Evolutionary conservation across 2,113 vertebrate species (phyloP).

Genomic region (Pachyramphus minor): DNA sequence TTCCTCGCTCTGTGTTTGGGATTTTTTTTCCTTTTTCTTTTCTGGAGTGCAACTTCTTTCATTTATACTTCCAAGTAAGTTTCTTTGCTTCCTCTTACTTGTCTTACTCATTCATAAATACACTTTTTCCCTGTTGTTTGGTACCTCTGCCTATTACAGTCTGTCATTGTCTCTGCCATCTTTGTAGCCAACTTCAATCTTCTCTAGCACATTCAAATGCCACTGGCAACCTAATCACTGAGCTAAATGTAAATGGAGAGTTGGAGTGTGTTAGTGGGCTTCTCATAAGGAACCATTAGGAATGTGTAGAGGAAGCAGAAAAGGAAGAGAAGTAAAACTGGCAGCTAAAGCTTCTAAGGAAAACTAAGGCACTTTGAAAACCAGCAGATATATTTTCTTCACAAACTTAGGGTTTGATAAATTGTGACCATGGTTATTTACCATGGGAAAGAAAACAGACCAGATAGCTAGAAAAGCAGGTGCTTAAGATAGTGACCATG

Average conservation of each 20-base stretch:
- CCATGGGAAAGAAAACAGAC: neutral
- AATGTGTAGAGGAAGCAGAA: neutral
- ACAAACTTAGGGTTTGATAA: neutral
- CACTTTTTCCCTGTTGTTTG: neutral
- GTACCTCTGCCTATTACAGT: neutral
- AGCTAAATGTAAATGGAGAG: neutral
- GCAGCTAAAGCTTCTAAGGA: neutral
- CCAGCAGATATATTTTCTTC: neutral
- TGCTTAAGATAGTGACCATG: neutral
- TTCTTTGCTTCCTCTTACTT: neutral
- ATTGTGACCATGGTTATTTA: neutral
- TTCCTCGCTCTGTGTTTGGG: neutral
- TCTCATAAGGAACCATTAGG: neutral
- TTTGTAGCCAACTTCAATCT: neutral
- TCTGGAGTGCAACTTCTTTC: neutral
- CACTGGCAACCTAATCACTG: neutral
- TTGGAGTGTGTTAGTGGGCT: neutral
- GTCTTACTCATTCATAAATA: fast-evolving
- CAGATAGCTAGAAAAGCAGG: neutral
- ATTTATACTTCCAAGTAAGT: neutral
- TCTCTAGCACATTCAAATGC: neutral
- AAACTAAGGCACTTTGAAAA: neutral
- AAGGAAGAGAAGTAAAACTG: neutral
- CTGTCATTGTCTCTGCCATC: neutral
- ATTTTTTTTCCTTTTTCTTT: neutral